These are phyloP conservation scores for Barypeithes pellucidus DNA, from an alignment of 2,888 invertebrate genomes.

Conservation along the genomic window DNA sequence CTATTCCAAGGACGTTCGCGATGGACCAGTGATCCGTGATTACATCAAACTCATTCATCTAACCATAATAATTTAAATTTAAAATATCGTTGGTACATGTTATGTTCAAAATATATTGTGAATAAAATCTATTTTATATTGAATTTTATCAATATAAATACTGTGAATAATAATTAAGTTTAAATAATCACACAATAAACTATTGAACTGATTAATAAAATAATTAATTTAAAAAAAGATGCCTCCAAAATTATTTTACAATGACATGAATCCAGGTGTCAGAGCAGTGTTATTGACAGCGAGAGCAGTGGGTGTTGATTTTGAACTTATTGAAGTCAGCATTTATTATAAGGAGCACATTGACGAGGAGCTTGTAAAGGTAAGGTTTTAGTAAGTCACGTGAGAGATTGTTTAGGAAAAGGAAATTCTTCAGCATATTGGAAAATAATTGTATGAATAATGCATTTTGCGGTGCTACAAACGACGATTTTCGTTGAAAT, in stretches of 20 bases:
- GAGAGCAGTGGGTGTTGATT: slow-evolving; percentile 68
- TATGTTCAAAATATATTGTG: background rate
- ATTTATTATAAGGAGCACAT: slow-evolving; percentile 70
- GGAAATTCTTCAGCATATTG: no score
- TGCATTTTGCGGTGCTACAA: no score
- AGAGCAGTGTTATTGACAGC: slow-evolving; percentile 74
- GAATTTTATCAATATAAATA: background rate
- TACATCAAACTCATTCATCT: slow-evolving; percentile 19
- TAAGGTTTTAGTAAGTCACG: slow-evolving; percentile 55
- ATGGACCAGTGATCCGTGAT: slow-evolving; percentile 30
- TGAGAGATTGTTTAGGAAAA: no score
- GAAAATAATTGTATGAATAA: no score
- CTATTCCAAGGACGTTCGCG: slow-evolving; percentile 35
- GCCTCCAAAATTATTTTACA: slow-evolving; percentile 71
- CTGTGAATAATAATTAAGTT: background rate
- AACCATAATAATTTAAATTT: slow-evolving; percentile 18
- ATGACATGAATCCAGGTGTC: slow-evolving; percentile 73
- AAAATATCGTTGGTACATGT: background rate
- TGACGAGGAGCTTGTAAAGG: slow-evolving; percentile 70
- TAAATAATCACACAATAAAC: background rate
- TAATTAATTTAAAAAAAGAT: slow-evolving; percentile 54
- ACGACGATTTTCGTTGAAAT: no score
- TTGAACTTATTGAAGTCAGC: slow-evolving; percentile 72
- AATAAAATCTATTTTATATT: background rate
- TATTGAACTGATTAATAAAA: background rate